A percentile compares a stretch with the other conserved stretches of the same genome.
These are phyloP conservation scores for Drosophila parthenogenetica DNA, from an alignment of 2,888 invertebrate species.

Conservation along the genomic window DNA sequence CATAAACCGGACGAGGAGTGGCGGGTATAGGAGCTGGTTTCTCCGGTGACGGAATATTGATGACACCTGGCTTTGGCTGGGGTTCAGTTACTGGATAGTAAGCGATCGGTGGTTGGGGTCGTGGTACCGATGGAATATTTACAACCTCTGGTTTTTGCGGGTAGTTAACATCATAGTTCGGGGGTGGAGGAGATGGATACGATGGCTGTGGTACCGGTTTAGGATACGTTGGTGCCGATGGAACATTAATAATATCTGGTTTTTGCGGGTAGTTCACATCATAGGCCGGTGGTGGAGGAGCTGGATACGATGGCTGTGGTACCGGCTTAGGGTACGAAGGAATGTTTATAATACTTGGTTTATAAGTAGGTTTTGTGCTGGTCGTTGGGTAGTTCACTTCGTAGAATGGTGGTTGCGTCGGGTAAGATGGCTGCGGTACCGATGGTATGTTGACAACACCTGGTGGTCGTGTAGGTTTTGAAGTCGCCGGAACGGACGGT, in stretches of 20 bases:
- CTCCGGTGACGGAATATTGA: slow-evolving; percentile 51
- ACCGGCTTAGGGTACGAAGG: slow-evolving; percentile 21
- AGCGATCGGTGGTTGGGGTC: slow-evolving; percentile 64
- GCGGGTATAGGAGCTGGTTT: slow-evolving; percentile 23
- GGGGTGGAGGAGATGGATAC: slow-evolving; percentile 25
- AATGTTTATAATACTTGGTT: slow-evolving; percentile 31
- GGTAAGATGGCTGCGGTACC: slow-evolving; percentile 14
- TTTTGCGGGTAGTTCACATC: slow-evolving; percentile 31
- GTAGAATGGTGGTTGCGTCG: slow-evolving; percentile 11
- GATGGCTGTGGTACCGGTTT: slow-evolving; percentile 29
- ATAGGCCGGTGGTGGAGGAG: slow-evolving; percentile 7
- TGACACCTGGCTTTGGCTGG: slow-evolving; percentile 26
- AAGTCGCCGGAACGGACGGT: neutral
- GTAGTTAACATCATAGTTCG: slow-evolving; percentile 31
- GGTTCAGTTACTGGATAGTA: slow-evolving; percentile 35
- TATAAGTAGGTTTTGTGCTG: slow-evolving; percentile 5
- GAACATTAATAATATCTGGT: slow-evolving; percentile 37
- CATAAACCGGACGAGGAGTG: slow-evolving; percentile 43
- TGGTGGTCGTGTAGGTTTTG: slow-evolving; percentile 15
- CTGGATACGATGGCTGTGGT: neutral
- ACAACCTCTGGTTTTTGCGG: slow-evolving; percentile 32
- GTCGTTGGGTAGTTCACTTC: slow-evolving; percentile 53
- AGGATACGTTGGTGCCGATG: slow-evolving; percentile 16
- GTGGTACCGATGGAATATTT: slow-evolving; percentile 40
- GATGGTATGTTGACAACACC: slow-evolving; percentile 27